Evolutionary conservation across 2,797 vertebrate species (phyloP).

Genomic region (Danio choprae): DNA sequence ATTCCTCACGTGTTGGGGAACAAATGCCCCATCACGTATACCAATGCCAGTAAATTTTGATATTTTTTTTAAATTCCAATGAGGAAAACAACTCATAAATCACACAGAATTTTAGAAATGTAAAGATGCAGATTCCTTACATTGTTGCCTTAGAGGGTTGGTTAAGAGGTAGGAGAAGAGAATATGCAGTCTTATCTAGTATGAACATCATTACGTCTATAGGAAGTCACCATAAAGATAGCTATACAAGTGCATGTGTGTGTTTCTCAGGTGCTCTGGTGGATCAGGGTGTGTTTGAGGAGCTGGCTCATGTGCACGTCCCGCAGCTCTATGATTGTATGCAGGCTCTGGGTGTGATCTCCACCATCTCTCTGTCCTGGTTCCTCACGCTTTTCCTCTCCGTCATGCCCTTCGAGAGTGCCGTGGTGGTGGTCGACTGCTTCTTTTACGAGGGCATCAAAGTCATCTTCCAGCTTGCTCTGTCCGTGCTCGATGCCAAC

Average conservation of each 20-base stretch:
- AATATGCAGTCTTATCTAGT: too few species aligned
- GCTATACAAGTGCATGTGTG: not conserved
- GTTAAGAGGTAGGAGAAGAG: too few species aligned
- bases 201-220: too few species aligned
- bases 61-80: too few species aligned
- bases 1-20: too few species aligned
- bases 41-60: too few species aligned
- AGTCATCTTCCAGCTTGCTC: slow-evolving; percentile 96
- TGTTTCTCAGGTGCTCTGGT: slow-evolving; percentile 87
- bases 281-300: slow-evolving; percentile 98
- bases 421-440: slow-evolving; percentile 97
- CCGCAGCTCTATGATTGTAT: slow-evolving; percentile 98
- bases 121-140: too few species aligned
- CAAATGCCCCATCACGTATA: too few species aligned
- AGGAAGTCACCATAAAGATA: too few species aligned
- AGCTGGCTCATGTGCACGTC: slow-evolving; percentile 90
- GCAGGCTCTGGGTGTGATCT: slow-evolving; percentile 97
- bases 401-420: slow-evolving; percentile 98
- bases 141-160: too few species aligned
- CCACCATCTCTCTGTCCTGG: slow-evolving; percentile 98
- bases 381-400: slow-evolving; percentile 98
- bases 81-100: too few species aligned
- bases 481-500: slow-evolving; percentile 94
- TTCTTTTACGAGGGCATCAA: slow-evolving; percentile 99
- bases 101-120: too few species aligned